A percentile compares a stretch with the other conserved stretches of the same genome.
Conservation (phyloP, 1,140 invertebrate genomes). For the Stegodyphus mimosarum region DNA sequence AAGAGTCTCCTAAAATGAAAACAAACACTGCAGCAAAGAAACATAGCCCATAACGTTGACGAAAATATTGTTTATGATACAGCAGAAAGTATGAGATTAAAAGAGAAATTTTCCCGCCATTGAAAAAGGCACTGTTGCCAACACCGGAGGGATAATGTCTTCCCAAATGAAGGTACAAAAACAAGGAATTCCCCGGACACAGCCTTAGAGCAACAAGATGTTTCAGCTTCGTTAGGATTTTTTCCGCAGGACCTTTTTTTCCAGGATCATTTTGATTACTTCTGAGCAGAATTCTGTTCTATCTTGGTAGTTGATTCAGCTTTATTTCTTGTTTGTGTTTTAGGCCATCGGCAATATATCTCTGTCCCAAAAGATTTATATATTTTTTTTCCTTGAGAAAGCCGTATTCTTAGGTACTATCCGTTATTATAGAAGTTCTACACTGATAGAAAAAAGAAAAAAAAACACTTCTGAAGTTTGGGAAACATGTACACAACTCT, state of each 20-base stretch:
- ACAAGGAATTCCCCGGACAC: background rate
- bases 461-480: too few relatives aligned
- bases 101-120: background rate
- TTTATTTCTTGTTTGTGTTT: background rate
- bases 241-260: conserved; percentile 1
- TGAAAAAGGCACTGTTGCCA: background rate
- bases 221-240: conserved; percentile 25
- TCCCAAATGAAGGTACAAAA: conserved; percentile 11
- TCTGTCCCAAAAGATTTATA: conserved; percentile 8
- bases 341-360: conserved; percentile 2
- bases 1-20: background rate
- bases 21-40: background rate
- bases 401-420: background rate
- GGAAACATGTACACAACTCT: too few relatives aligned
- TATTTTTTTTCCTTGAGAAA: conserved; percentile 3
- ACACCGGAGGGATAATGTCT: conserved; percentile 4
- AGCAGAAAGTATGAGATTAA: conserved; percentile 1
- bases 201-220: background rate
- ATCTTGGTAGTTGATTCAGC: conserved; percentile 16
- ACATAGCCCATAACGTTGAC: background rate
- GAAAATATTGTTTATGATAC: conserved; percentile 6
- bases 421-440: too few relatives aligned
- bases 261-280: conserved; percentile 11
- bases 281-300: background rate
- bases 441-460: too few relatives aligned